Conservation (phyloP, 2,888 invertebrate genomes). For the Aphodius sticticus region DNA sequence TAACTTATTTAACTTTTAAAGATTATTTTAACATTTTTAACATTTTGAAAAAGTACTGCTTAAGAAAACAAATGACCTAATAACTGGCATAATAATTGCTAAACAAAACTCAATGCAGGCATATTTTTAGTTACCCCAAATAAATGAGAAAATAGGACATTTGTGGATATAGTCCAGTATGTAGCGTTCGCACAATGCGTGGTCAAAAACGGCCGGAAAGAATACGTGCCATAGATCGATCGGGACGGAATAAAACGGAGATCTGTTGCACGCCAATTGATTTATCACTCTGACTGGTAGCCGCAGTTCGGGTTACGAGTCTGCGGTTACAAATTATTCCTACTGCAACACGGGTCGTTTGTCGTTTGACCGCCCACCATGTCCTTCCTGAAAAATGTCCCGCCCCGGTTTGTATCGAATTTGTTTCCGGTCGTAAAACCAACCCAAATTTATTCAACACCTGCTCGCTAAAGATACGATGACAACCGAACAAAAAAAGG, state of each 20-base stretch:
- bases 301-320: neutral
- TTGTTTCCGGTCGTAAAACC: neutral
- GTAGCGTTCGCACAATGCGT: too few species aligned
- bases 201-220: too few species aligned
- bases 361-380: neutral
- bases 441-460: neutral
- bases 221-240: neutral
- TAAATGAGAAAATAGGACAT: too few species aligned
- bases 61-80: too few species aligned
- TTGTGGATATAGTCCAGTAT: too few species aligned
- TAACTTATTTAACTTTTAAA: too few species aligned
- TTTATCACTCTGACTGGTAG: neutral
- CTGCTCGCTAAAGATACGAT: neutral
- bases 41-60: too few species aligned
- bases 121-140: too few species aligned
- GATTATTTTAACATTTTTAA: too few species aligned
- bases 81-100: too few species aligned
- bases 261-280: slow-evolving; percentile 4
- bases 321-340: neutral
- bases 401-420: neutral
- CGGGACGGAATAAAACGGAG: neutral
- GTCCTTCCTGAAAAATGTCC: neutral
- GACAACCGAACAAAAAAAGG: neutral
- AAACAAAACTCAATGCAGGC: too few species aligned
- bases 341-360: neutral